Evolutionary conservation across 2,113 vertebrate genomes (phyloP), one percentile per base, ranked within the genome.

Genomic region (Collichthys lucidus): DNA sequence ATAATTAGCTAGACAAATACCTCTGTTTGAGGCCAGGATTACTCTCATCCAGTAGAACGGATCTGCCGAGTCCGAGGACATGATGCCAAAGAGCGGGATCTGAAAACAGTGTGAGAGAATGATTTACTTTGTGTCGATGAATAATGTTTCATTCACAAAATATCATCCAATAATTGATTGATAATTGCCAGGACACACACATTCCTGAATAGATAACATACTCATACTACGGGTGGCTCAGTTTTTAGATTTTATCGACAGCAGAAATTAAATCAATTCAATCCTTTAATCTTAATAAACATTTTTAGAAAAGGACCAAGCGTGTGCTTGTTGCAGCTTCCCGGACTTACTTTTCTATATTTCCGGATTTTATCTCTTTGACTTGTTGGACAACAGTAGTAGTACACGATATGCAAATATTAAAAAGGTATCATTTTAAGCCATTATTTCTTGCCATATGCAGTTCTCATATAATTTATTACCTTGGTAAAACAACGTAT

Each of bases 11-110:
- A 5, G 19, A 60, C 4, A 60, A 5, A 44, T 69, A 94, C 98
- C 98, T 96, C 98, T 97, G 92, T 99, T 99, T 60, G 98, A 99
- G 2, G 98, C 98, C 77, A 99, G 82, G 88, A 99, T 99, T 53
- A 99, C 98, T 94, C 98, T 96, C 97, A 99, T 99, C 98, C 98
- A 99, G 88, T 99, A 99, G 93, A 99, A 99, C 3, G 98, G 98
- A 95, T 99, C 98, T 17, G 98, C 98, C 3, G 98, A 99, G 86
- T 99, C 98, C 83, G 98, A 99, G 15, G 98, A 99, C 98, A 99
- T 99, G 88, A 99, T 99, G 50, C 98, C 98, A 91, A 99, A 99
- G 2, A 99, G 95, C 0, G 98, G 98, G 79, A 99, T 99, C 98
- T 99, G 84, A 60, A 42, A 67, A 74, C 29, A 83, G n/a, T 20